Evolutionary conservation across 2,888 invertebrate species (phyloP), one percentile per base, ranked within the genome.

Genomic region (Caenorhabditis sp.): DNA sequence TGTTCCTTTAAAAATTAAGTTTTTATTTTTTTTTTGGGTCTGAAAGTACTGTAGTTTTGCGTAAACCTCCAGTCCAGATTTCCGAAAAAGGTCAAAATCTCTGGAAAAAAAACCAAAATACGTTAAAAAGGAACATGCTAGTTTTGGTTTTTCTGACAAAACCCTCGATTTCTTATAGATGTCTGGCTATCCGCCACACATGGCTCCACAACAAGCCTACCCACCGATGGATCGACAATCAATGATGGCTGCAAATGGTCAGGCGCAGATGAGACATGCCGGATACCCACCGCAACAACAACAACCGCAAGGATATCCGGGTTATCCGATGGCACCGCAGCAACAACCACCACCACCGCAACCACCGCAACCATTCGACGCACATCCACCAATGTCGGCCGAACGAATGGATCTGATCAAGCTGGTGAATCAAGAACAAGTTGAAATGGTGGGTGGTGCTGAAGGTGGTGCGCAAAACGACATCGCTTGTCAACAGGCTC

Each of bases 101-200:
- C n/a, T n/a, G n/a, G n/a, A n/a, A n/a, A n/a, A n/a, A n/a, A n/a
- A n/a, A n/a, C n/a, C n/a, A n/a, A n/a, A n/a, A n/a, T n/a, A n/a
- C n/a, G n/a, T n/a, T n/a, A n/a, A n/a, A n/a, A n/a, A n/a, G n/a
- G n/a, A n/a, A n/a, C n/a, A n/a, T n/a, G n/a, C n/a, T n/a, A n/a
- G n/a, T n/a, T n/a, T n/a, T 14, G 36, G 36, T 51, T 26, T 36
- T 36, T 23, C 43, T 36, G 36, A 36, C 12, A 36, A 36, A 36
- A 36, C 5, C 12, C 36, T 12, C 12, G 36, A 36, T 36, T 5
- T 60, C 36, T 49, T 67, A 24, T 60, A 66, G 66, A 66, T 66
- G 59, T 10, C 58, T 26, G 63, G 59, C 19, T 68, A 68, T 49
- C 67, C 66, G 10, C 51, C 65, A 21, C 58, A 60, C 5, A 61